Evolutionary conservation across 1,140 invertebrate species (phyloP).

Genomic region (Cherax quadricarinatus): DNA sequence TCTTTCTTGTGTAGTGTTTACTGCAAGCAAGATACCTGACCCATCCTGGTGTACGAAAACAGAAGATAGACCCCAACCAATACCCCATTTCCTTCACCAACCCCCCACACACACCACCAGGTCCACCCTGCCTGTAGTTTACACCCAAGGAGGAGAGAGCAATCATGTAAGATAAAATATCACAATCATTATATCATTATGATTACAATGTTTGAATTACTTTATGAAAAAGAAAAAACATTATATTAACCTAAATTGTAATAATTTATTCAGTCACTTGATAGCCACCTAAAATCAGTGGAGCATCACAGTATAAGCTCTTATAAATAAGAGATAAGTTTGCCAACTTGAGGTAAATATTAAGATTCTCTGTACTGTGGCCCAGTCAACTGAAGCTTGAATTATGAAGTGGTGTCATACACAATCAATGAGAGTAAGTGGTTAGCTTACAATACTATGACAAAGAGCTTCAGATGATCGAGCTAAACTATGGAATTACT

Average conservation of each 20-base stretch:
- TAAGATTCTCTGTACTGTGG: neutral
- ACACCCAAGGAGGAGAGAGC: conserved; percentile 23
- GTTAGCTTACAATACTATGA: neutral
- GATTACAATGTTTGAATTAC: neutral
- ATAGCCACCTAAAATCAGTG: conserved; percentile 27
- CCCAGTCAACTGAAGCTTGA: conserved; percentile 18
- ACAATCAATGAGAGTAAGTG: neutral
- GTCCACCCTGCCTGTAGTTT: conserved; percentile 49
- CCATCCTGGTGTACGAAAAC: conserved; percentile 6
- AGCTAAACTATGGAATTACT: neutral
- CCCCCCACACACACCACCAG: conserved; percentile 30
- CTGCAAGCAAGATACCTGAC: conserved; percentile 17
- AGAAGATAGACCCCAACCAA: conserved; percentile 17
- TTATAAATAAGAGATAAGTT: neutral
- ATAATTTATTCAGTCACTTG: conserved; percentile 20
- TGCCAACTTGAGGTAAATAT: neutral
- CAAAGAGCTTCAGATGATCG: neutral
- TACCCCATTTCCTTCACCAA: conserved; percentile 30
- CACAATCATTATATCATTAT: neutral
- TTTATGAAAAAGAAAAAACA: neutral
- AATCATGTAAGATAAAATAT: conserved; percentile 25
- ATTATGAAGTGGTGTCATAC: neutral
- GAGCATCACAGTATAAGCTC: neutral
- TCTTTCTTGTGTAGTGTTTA: neutral
- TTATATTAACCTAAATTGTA: conserved; percentile 23